Percentiles rank a stretch among this genome's conserved stretches.
These are phyloP conservation scores for Phocoena phocoena DNA, from an alignment of 2,113 vertebrate genomes.

Conservation along the genomic window DNA sequence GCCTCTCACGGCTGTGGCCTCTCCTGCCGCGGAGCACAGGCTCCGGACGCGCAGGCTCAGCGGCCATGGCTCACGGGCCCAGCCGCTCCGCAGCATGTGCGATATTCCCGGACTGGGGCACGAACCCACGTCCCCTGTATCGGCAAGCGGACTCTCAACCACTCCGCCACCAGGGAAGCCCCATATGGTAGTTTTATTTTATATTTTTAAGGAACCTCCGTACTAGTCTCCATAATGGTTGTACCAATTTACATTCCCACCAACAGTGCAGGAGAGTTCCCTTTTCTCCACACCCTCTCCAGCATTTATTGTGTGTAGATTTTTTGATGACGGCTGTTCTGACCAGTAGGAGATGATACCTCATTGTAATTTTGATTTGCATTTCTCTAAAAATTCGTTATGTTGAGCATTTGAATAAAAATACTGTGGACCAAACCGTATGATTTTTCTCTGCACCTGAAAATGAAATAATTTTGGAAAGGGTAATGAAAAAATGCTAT, in stretches of 20 bases:
- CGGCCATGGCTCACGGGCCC: too few species aligned
- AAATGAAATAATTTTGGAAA: neutral
- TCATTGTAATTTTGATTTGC: neutral
- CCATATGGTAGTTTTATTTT: accelerated
- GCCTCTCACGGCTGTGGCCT: too few species aligned
- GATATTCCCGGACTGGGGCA: too few species aligned
- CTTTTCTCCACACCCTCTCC: neutral
- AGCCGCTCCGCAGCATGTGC: too few species aligned
- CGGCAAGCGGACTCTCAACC: too few species aligned
- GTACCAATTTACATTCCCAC: neutral
- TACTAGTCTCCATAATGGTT: accelerated
- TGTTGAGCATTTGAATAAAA: neutral
- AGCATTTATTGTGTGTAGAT: neutral
- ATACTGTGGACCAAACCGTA: neutral
- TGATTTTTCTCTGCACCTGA: neutral
- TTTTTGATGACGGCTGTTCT: neutral
- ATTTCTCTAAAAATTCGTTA: neutral
- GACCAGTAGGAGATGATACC: neutral
- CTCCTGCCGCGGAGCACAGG: accelerated
- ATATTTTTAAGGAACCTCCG: accelerated
- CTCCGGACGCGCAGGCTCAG: too few species aligned
- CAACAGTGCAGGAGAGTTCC: accelerated
- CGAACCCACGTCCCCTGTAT: too few species aligned
- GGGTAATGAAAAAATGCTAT: slow-evolving; percentile 1
- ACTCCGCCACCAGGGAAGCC: too few species aligned